Evolutionary conservation across 37 sponge, comb jelly and placozoan genomes (phyloP).

Genomic region (Ephydatia muelleri): DNA sequence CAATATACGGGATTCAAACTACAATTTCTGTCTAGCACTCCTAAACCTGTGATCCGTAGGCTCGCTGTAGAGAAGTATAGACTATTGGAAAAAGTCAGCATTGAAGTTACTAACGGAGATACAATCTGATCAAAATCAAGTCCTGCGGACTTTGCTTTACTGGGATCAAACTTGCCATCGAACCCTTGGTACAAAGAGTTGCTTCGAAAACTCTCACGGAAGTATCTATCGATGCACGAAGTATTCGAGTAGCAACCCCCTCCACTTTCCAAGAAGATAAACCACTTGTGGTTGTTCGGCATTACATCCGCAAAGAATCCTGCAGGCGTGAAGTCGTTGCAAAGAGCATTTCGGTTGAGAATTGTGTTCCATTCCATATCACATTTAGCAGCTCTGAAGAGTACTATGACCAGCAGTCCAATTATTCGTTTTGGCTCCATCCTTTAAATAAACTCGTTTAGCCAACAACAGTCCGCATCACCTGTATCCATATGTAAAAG

Average conservation of each 20-base stretch:
- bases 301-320: constrained; percentile 55
- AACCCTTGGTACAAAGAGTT: not conserved
- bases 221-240: constrained; percentile 66
- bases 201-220: not conserved
- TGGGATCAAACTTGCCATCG: not conserved
- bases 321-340: constrained; percentile 74
- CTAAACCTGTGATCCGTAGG: constrained; percentile 44
- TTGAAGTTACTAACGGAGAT: constrained; percentile 55
- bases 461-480: too few relatives aligned
- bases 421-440: too few relatives aligned
- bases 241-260: constrained; percentile 57
- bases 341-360: too few relatives aligned
- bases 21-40: constrained; percentile 31
- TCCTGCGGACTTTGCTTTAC: not conserved
- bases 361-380: too few relatives aligned
- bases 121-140: not conserved
- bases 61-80: not conserved
- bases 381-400: too few relatives aligned
- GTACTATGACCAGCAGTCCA: too few relatives aligned
- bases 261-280: constrained; percentile 84
- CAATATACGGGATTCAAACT: constrained; percentile 34
- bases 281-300: constrained; percentile 48
- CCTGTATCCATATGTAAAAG: too few relatives aligned
- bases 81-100: constrained; percentile 6
- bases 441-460: too few relatives aligned